phyloP scores from a whole-genome alignment of 2,888 invertebrate genomes.

The Nymphalis c-album region DNA sequence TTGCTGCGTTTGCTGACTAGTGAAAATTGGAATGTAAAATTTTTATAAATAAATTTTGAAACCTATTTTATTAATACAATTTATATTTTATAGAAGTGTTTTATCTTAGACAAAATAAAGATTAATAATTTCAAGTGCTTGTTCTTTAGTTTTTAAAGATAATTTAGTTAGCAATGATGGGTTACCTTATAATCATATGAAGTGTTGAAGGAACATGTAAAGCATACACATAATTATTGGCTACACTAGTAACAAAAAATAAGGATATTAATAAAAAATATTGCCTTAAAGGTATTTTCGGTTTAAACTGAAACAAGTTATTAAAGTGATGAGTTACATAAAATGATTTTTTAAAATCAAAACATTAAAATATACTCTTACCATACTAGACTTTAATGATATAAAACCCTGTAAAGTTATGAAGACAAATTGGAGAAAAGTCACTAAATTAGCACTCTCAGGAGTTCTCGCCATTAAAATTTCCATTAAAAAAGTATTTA shows the following conservation, averaged over 20 bases:
- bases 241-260: constrained; percentile 73
- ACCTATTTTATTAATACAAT: too few relatives aligned
- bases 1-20: too few relatives aligned
- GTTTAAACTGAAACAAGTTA: constrained; percentile 62
- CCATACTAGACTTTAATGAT: constrained; percentile 43
- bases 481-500: constrained; percentile 73
- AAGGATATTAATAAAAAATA: constrained; percentile 66
- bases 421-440: constrained; percentile 71
- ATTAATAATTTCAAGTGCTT: too few relatives aligned
- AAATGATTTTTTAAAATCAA: neutral
- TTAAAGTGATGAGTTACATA: neutral
- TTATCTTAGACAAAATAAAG: too few relatives aligned
- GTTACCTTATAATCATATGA: constrained; percentile 77
- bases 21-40: too few relatives aligned
- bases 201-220: constrained; percentile 77
- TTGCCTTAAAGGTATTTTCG: constrained; percentile 68
- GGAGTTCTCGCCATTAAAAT: constrained; percentile 65
- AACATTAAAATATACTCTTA: constrained; percentile 46
- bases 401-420: constrained; percentile 66
- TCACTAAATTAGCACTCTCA: constrained; percentile 66
- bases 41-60: too few relatives aligned
- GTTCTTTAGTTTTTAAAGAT: too few relatives aligned
- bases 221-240: constrained; percentile 75
- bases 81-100: too few relatives aligned
- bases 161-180: too few relatives aligned